A percentile compares a stretch with the other conserved stretches of the same genome.
Evolutionary conservation across 37 sponge, comb jelly and placozoan species (phyloP).

Genomic region (Dysidea cf. avara): DNA sequence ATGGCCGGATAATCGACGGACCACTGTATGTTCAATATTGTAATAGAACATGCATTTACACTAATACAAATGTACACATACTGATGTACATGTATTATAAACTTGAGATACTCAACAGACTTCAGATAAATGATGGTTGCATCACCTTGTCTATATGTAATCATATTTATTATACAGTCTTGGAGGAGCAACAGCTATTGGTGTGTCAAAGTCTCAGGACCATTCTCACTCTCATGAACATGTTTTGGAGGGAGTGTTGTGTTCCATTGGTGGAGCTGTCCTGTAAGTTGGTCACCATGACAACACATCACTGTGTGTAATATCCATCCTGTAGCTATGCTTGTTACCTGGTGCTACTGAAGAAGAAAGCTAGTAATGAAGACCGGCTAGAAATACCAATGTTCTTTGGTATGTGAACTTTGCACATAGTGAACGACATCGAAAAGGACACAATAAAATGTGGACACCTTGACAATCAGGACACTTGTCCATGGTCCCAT

Average conservation of each 20-base stretch:
- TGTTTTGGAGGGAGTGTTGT: slow-evolving; percentile 17
- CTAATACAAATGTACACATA: too few relatives aligned
- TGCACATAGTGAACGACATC: not conserved
- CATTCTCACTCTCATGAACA: slow-evolving; percentile 16
- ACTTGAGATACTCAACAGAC: too few relatives aligned
- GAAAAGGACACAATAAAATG: not conserved
- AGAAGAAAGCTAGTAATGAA: slow-evolving; percentile 33
- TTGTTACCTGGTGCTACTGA: slow-evolving; percentile 66
- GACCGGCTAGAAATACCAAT: slow-evolving; percentile 79
- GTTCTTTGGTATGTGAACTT: slow-evolving; percentile 74
- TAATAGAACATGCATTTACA: too few relatives aligned
- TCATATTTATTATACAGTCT: slow-evolving; percentile 17
- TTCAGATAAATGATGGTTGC: too few relatives aligned
- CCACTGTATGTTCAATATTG: too few relatives aligned
- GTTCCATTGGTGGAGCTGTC: slow-evolving; percentile 57
- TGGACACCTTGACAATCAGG: too few relatives aligned
- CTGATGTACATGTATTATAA: too few relatives aligned
- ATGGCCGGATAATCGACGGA: too few relatives aligned
- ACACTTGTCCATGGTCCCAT: too few relatives aligned
- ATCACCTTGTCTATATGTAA: too few relatives aligned
- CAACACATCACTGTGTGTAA: not conserved
- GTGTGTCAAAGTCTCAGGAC: slow-evolving; percentile 40
- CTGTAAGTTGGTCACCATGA: slow-evolving; percentile 40
- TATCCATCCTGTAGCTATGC: slow-evolving; percentile 55
- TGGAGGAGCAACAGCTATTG: slow-evolving; percentile 59